Evolutionary conservation across 2,888 invertebrate species (phyloP).

Genomic region (Scaptomyza flava): DNA sequence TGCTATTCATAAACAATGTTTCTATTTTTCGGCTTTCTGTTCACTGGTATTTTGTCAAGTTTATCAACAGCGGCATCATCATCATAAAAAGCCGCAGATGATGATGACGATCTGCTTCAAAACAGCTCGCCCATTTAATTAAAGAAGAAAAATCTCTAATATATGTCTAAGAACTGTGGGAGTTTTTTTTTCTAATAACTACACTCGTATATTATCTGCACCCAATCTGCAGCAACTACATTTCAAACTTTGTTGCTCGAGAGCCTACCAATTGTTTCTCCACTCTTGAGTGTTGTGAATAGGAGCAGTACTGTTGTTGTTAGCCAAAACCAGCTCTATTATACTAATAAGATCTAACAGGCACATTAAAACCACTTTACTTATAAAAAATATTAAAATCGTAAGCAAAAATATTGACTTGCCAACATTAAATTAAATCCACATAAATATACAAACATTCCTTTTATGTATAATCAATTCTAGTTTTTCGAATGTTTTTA

Average conservation of each 20-base stretch:
- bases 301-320: slow-evolving; percentile 17
- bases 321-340: slow-evolving; percentile 14
- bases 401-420: slow-evolving; percentile 9
- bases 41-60: slow-evolving; percentile 36
- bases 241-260: slow-evolving; percentile 15
- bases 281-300: slow-evolving; percentile 19
- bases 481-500: slow-evolving; percentile 2
- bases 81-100: background rate
- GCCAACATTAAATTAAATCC: slow-evolving; percentile 29
- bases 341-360: slow-evolving; percentile 34
- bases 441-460: slow-evolving; percentile 20
- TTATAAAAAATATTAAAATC: no score
- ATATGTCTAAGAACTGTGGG: slow-evolving; percentile 75
- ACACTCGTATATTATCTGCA: slow-evolving; percentile 41
- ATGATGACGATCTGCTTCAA: slow-evolving; percentile 19
- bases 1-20: slow-evolving; percentile 19
- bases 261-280: slow-evolving; percentile 14
- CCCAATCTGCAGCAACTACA: slow-evolving; percentile 55
- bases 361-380: background rate
- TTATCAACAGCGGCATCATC: slow-evolving; percentile 48
- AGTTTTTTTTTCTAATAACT: slow-evolving; percentile 33
- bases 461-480: background rate
- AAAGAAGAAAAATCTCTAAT: slow-evolving; percentile 60
- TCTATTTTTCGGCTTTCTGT: slow-evolving; percentile 23
- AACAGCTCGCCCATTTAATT: slow-evolving; percentile 50